Evolutionary conservation across 2,888 invertebrate species (phyloP).

Genomic region (Ischnura elegans): DNA sequence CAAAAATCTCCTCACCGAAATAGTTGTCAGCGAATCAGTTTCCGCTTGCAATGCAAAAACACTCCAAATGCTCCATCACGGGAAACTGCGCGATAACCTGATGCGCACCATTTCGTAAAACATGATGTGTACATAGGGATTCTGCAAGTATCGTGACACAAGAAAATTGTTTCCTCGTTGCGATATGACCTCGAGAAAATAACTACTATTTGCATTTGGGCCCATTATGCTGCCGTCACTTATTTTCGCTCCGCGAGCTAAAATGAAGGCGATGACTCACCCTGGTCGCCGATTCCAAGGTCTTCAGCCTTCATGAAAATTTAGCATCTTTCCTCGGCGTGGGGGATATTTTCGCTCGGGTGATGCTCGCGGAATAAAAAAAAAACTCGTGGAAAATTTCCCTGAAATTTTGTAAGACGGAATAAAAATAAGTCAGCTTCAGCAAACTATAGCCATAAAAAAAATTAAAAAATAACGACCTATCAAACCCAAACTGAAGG

Average conservation of each 20-base stretch:
- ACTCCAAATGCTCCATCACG: neutral
- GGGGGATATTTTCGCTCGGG: neutral
- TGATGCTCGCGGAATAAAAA: neutral
- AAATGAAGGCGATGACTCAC: neutral
- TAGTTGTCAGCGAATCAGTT: no score
- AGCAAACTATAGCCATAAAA: no score
- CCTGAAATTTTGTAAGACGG: no score
- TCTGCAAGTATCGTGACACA: neutral
- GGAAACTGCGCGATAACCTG: neutral
- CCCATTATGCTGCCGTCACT: neutral
- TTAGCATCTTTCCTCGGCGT: neutral
- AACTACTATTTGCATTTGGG: neutral
- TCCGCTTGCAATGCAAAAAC: neutral
- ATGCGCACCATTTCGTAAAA: neutral
- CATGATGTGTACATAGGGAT: neutral
- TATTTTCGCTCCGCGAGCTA: neutral
- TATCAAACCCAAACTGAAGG: no score
- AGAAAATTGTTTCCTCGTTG: neutral
- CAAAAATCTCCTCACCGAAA: no score
- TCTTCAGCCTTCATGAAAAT: neutral
- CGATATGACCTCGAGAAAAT: neutral
- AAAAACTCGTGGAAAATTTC: no score
- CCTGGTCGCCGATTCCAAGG: neutral
- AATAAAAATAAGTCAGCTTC: no score
- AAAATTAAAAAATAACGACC: no score